Conservation (phyloP, 2,888 invertebrate genomes). For the Drosophila conformis region DNA sequence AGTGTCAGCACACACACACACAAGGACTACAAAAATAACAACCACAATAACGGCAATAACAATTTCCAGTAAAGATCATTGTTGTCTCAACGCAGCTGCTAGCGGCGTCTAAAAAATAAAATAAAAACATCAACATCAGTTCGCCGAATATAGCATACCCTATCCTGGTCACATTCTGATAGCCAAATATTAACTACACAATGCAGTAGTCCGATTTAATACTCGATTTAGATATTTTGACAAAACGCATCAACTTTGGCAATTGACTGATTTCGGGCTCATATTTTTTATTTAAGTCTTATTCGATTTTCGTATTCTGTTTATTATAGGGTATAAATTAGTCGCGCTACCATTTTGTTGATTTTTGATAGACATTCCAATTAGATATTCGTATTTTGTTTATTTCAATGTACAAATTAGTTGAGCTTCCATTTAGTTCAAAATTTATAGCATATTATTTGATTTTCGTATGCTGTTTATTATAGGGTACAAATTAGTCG, state of each 20-base stretch:
- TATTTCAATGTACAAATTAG: too few relatives aligned
- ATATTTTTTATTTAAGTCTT: not conserved
- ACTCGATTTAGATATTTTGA: not conserved
- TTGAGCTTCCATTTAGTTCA: not conserved
- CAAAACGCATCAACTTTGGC: not conserved
- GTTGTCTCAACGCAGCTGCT: slow-evolving; percentile 3
- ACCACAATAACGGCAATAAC: slow-evolving; percentile 2
- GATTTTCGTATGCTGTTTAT: not conserved
- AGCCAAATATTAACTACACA: too few relatives aligned
- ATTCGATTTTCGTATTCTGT: too few relatives aligned
- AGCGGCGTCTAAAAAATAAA: not conserved
- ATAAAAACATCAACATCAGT: not conserved
- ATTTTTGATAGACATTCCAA: not conserved
- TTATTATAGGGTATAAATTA: too few relatives aligned
- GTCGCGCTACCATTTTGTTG: too few relatives aligned
- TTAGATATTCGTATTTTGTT: too few relatives aligned
- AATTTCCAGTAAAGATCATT: slow-evolving; percentile 3
- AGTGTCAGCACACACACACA: not conserved
- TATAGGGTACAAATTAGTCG: slow-evolving; percentile 6
- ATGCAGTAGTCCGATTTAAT: not conserved
- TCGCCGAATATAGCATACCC: not conserved
- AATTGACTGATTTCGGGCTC: not conserved
- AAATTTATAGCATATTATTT: not conserved
- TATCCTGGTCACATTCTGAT: not conserved
- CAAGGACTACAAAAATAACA: not conserved